A percentile compares a stretch with the other conserved stretches of the same genome.
Conservation (phyloP, 1,140 invertebrate genomes). For the Callitettix versicolor region DNA sequence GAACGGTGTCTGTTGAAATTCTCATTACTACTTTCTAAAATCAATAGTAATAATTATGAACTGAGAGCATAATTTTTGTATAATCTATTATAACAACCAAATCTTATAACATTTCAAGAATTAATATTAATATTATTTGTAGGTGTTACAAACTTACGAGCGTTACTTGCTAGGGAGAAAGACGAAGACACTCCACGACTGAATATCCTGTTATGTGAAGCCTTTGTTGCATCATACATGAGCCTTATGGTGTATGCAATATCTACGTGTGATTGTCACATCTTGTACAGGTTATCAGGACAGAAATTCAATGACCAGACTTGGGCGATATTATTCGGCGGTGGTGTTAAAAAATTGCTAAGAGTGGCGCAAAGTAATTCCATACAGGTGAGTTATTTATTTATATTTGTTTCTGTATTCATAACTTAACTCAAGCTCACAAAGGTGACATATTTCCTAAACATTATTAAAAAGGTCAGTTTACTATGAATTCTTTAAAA, state of each 20-base stretch:
- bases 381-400: background rate
- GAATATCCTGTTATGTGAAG: conserved; percentile 83
- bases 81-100: too few relatives aligned
- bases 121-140: conserved; percentile 10
- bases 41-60: too few relatives aligned
- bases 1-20: too few relatives aligned
- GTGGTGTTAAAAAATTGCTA: conserved; percentile 82
- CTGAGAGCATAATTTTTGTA: too few relatives aligned
- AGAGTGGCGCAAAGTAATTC: conserved; percentile 51
- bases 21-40: too few relatives aligned
- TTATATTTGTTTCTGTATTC: too few relatives aligned
- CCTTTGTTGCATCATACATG: conserved; percentile 85
- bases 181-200: conserved; percentile 93
- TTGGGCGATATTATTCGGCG: conserved; percentile 87
- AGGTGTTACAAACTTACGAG: conserved; percentile 82
- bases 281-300: conserved; percentile 79
- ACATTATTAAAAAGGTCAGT: too few relatives aligned
- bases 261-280: conserved; percentile 87
- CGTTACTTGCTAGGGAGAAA: conserved; percentile 81
- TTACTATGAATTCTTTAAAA: too few relatives aligned
- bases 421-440: too few relatives aligned
- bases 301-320: conserved; percentile 69
- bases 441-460: too few relatives aligned
- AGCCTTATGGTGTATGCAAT: conserved; percentile 87
- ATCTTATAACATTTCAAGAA: too few relatives aligned